Base-by-base conservation (phyloP, 2,888 invertebrate genomes). In the Amaurobius ferox region DNA sequence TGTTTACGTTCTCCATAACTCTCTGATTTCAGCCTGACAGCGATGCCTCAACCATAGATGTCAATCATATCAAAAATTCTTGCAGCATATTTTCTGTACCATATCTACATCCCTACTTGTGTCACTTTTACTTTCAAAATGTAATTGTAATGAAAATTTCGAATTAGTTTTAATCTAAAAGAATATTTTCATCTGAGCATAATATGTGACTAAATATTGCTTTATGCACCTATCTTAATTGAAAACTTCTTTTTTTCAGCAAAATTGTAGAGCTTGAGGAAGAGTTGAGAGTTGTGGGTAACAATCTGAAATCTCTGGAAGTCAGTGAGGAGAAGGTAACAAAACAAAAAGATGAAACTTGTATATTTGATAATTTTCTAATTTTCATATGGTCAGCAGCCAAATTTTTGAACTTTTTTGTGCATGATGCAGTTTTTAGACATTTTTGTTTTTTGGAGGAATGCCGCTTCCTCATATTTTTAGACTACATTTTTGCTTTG, bases 261-360 rank as follows among this genome's bases (percentile, higher is more conserved):
- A 99, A 99, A 95, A 99, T 99, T 94, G 97, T 98, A 93, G 99
- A 99, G 94, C 96, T 99, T 94, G 99, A 99, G 93, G 99, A 99
- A 93, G 99, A 99, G 93, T 95, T 99, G 93, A 97, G 98, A 93
- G 99, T 99, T 92, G 99, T 99, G 92, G 98, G 99, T 92, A 99
- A 99, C 96, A 99, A 99, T 95, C 94, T 99, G 94, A 99, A 99
- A 94, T 99, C 99, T 92, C 96, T 99, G 92, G 99, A 99, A 94
- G 98, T 99, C 92, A 98, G 97, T 91, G 98, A 99, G 94, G 98
- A 98, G 94, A 98, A 98, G 97, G 98, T 98, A 95, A 93, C 66
- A 78, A 35, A 61, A 30, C 19, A 29, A 26, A n/a, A 74, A 16
- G n/a, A n/a, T n/a, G n/a, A n/a, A n/a, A n/a, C 5, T 35, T 35